Evolutionary conservation across 2,888 invertebrate genomes (phyloP), one percentile per base, ranked within the genome.

Genomic region (Cephus pygmeus): DNA sequence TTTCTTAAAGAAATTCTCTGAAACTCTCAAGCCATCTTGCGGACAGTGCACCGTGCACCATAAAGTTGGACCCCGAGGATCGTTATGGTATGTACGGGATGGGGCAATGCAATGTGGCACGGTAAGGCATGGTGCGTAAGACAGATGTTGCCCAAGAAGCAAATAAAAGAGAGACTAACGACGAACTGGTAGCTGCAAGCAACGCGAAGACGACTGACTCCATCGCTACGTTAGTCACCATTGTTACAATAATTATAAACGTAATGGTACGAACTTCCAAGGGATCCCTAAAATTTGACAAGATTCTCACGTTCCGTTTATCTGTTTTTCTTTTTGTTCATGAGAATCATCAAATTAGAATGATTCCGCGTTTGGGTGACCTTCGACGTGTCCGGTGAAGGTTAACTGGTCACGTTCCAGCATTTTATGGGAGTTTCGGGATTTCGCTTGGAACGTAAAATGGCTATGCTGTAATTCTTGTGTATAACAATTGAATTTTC

Each of bases 101-200:
- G 82, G 79, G 81, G 82, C 81, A 80, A 80, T 81, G 83, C 78
- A 81, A 84, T 79, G 84, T 77, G 76, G 81, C 78, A 84, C 81
- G 81, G 81, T 82, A 80, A 78, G 81, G 80, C 77, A 80, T 77
- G 79, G 79, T 79, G 83, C 84, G 83, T 84, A 84, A 85, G 87
- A 87, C 87, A 87, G 87, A 87, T 87, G 86, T 87, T 87, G 85
- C 69, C 69, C 75, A 77, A 77, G 77, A 85, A 76, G 77, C 79
- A 83, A 86, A 84, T 83, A 85, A 85, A 85, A 84, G 75, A 56
- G 11, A 73, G 75, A 68, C 34, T 77, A 81, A 77, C 80, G 79
- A 78, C 79, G 77, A 80, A 77, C 79, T 81, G 83, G 81, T 81
- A 81, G 81, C 80, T 56, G 75, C 69, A 80, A 84, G 80, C 78